These are phyloP conservation scores for Salvelinus namaycush DNA, from an alignment of 2,113 vertebrate genomes.

Conservation along the genomic window DNA sequence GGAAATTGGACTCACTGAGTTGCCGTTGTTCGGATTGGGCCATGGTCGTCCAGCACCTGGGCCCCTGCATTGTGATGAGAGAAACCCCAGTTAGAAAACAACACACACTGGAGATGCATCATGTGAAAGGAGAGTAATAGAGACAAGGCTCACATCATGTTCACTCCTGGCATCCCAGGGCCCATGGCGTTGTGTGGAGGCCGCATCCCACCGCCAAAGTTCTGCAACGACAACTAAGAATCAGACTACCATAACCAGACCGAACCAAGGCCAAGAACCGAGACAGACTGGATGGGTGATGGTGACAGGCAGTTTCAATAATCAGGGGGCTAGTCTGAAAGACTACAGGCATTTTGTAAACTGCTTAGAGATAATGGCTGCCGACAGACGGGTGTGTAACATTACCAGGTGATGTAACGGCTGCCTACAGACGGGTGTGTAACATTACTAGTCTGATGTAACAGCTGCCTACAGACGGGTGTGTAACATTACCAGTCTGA, in stretches of 20 bases:
- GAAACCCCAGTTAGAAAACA: conserved; percentile 13
- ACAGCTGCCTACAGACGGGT: background rate
- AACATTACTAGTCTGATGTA: background rate
- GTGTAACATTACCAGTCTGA: too few relatives aligned
- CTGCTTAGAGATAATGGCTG: background rate
- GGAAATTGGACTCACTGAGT: conserved; percentile 86
- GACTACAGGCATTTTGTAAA: too few relatives aligned
- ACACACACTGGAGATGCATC: background rate
- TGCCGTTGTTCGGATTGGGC: conserved; percentile 97
- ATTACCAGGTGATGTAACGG: background rate
- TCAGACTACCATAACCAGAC: background rate
- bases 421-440: too few relatives aligned
- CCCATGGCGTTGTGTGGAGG: conserved; percentile 98
- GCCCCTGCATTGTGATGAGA: conserved; percentile 75
- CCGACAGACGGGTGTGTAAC: background rate
- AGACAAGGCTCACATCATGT: conserved; percentile 84
- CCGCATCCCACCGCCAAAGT: conserved; percentile 96
- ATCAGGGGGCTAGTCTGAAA: too few relatives aligned
- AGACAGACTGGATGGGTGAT: too few relatives aligned
- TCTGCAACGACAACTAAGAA: conserved; percentile 78
- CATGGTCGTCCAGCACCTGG: conserved; percentile 89
- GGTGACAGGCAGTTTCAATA: too few relatives aligned
- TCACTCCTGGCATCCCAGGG: conserved; percentile 97
- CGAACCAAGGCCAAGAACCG: too few relatives aligned
- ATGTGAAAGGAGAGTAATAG: background rate